phyloP scores from a whole-genome alignment of 1,140 invertebrate genomes.

The Melanaphis sacchari region DNA sequence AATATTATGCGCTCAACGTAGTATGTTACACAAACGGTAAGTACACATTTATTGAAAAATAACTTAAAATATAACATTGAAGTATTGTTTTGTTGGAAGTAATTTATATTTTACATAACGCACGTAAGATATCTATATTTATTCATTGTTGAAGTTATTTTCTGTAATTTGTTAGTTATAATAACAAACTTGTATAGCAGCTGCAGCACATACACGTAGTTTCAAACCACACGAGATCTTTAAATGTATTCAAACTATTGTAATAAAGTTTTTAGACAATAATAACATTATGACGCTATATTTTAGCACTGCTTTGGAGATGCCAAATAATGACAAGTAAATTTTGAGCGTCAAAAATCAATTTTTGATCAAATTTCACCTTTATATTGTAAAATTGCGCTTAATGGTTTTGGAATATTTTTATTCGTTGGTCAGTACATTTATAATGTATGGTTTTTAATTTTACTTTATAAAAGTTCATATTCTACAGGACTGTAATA shows the following conservation, averaged over 20 bases:
- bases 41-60: neutral
- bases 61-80: neutral
- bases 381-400: neutral
- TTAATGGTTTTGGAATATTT: neutral
- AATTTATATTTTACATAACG: neutral
- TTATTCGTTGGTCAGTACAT: neutral
- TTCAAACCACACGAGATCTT: neutral
- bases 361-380: neutral
- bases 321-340: neutral
- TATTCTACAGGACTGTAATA: neutral
- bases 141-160: neutral
- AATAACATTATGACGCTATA: neutral
- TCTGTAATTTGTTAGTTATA: neutral
- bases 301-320: neutral
- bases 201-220: neutral
- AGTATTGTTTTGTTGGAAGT: neutral
- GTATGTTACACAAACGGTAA: neutral
- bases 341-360: neutral
- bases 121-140: neutral
- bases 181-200: neutral
- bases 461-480: neutral
- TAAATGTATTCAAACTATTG: slow-evolving; percentile 32
- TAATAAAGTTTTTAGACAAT: slow-evolving; percentile 19
- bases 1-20: neutral
- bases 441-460: neutral